Evolutionary conservation across 2,797 vertebrate genomes (phyloP).

Genomic region (Sebastes umbrosus): DNA sequence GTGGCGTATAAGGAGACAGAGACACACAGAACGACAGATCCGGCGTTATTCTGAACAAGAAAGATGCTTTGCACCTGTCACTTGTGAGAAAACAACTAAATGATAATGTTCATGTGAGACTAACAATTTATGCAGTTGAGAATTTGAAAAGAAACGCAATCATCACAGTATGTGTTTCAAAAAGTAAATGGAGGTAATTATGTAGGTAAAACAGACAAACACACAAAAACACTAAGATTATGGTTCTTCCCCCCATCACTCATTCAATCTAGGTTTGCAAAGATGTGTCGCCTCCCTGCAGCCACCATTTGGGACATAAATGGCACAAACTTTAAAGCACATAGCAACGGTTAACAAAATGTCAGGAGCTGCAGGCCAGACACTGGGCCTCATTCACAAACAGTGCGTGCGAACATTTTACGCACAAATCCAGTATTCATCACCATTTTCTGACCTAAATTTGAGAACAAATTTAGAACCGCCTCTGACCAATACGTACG

Average conservation of each 20-base stretch:
- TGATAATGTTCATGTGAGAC: not conserved
- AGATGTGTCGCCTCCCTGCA: not conserved
- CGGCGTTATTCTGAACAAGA: slow-evolving; percentile 13
- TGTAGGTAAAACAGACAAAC: not conserved
- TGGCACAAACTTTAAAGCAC: slow-evolving; percentile 30
- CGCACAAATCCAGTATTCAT: not conserved
- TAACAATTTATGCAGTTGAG: not conserved
- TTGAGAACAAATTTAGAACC: no score
- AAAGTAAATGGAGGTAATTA: not conserved
- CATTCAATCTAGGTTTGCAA: not conserved
- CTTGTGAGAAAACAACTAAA: slow-evolving; percentile 2
- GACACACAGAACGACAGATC: slow-evolving; percentile 30
- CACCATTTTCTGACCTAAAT: not conserved
- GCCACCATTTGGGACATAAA: slow-evolving; percentile 31
- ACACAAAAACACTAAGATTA: not conserved
- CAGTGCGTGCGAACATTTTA: not conserved
- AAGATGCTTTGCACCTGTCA: slow-evolving; percentile 9
- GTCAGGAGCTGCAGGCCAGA: slow-evolving; percentile 23
- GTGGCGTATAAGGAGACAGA: slow-evolving; percentile 26
- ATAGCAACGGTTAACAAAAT: slow-evolving; percentile 28
- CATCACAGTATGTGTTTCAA: not conserved
- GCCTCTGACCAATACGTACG: no score
- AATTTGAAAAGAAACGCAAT: not conserved
- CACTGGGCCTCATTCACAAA: not conserved
- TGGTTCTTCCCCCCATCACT: not conserved